Base-by-base conservation (phyloP, 2,113 vertebrate genomes). In the Myxocyprinus asiaticus region DNA sequence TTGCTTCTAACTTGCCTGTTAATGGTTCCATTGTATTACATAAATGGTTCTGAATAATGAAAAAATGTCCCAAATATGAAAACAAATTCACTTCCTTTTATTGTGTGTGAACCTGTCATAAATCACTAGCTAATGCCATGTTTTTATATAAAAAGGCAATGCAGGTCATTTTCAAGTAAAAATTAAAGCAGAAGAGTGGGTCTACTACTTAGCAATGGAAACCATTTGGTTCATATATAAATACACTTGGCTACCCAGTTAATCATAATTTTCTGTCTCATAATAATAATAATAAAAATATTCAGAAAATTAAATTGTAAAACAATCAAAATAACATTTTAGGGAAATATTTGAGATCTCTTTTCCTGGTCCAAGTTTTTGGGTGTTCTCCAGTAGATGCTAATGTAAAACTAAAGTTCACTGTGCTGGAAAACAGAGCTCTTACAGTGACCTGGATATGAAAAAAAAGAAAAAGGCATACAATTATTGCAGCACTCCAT, bases 381-480 rank as follows among this genome's bases (percentile, higher is more conserved):
- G 15, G 10, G 9, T 17, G 10, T 43, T 81, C 6, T 15, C 63
- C 15, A 42, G 43, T 53, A 47, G 47, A 11, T 4, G 5, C 7
- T 4, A 50, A 2, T 42, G 9, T 15, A 10, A 65, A 45, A 42
- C 84, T 90, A 93, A 15, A 93, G 71, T 51, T 93, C 92, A 3
- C 81, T 45, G 0, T 84, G 85, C 44, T 75, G 59, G 43, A 59
- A 81, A 8, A 58, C 64, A 53, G 7, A 47, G 50, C 70, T 82
- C 78, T 70, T 58, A 82, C 92, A 93, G 85, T 88, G 87, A 82
- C 82, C 92, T 93, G 86, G 62, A 88, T 76, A 50, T 44, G 80
- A 7, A 53, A 45, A 44, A 6, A 48, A 76, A 55, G 9, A 11
- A 33, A 22, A 51, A 61, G 7, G 51, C 4, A n/a, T n/a, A 59